Conservation (phyloP, 2,113 vertebrate species). For the Peucedramus taeniatus region DNA sequence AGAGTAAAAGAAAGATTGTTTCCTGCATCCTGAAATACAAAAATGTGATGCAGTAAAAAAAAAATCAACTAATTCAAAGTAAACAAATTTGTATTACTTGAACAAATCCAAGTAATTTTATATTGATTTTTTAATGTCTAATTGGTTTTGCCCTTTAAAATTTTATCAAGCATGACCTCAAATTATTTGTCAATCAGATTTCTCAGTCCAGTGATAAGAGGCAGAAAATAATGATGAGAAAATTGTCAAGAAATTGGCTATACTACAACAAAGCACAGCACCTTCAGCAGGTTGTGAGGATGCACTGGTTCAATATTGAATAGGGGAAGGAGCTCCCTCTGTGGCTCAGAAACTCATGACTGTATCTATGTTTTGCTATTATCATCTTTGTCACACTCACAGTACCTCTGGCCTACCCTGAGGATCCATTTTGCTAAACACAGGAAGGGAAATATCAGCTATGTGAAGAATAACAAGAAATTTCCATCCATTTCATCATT, state of each 20-base stretch:
- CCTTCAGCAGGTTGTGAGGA: neutral
- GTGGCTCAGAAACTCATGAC: neutral
- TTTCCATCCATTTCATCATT: neutral
- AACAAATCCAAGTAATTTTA: neutral
- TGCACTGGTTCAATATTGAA: neutral
- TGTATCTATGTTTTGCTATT: neutral
- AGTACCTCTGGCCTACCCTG: neutral
- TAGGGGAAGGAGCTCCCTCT: neutral
- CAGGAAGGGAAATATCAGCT: neutral
- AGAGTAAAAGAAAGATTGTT: neutral
- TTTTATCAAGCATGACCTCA: neutral
- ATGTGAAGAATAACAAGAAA: neutral
- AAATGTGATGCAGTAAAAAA: neutral
- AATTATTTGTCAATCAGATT: neutral
- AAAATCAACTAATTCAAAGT: neutral
- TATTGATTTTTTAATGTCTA: no score
- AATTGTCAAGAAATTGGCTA: neutral
- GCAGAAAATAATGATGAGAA: neutral
- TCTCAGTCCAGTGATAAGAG: neutral
- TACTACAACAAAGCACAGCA: neutral
- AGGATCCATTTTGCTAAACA: neutral
- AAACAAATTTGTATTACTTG: neutral
- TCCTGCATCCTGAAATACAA: neutral
- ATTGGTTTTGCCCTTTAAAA: neutral
- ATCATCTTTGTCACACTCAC: neutral